phyloP scores from a whole-genome alignment of 2,797 vertebrate species.

The Pelobates cultripes region DNA sequence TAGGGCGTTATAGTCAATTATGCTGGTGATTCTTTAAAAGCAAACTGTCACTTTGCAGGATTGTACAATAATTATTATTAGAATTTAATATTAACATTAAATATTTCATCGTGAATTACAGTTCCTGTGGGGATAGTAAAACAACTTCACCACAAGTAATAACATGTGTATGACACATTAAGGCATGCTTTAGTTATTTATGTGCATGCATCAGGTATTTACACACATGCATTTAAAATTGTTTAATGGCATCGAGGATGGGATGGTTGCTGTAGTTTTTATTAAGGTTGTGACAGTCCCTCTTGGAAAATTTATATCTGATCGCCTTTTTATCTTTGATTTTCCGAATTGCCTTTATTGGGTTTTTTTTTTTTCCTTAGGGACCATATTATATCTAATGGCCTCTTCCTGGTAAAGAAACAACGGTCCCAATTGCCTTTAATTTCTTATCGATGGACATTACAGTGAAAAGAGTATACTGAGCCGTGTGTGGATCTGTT shows the following conservation, averaged over 20 bases:
- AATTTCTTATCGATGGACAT: neutral
- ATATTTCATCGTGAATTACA: too few species aligned
- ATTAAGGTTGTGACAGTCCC: neutral
- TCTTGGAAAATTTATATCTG: neutral
- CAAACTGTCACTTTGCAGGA: too few species aligned
- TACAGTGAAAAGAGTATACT: neutral
- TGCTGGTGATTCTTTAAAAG: neutral
- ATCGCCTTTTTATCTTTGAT: neutral
- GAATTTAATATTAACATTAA: too few species aligned
- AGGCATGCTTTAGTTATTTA: too few species aligned
- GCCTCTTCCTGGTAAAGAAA: neutral
- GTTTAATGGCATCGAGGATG: too few species aligned
- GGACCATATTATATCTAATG: neutral
- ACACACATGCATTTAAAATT: too few species aligned
- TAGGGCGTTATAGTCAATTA: too few species aligned
- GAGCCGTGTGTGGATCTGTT: neutral
- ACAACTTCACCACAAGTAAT: too few species aligned
- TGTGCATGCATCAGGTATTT: too few species aligned
- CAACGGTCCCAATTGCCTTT: neutral
- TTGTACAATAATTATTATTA: too few species aligned
- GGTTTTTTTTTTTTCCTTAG: neutral
- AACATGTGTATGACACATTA: too few species aligned
- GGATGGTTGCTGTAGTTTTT: neutral
- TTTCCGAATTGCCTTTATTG: neutral
- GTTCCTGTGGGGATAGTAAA: too few species aligned